These are phyloP conservation scores for Gila robusta DNA, from an alignment of 2,797 vertebrate genomes.

Conservation along the genomic window DNA sequence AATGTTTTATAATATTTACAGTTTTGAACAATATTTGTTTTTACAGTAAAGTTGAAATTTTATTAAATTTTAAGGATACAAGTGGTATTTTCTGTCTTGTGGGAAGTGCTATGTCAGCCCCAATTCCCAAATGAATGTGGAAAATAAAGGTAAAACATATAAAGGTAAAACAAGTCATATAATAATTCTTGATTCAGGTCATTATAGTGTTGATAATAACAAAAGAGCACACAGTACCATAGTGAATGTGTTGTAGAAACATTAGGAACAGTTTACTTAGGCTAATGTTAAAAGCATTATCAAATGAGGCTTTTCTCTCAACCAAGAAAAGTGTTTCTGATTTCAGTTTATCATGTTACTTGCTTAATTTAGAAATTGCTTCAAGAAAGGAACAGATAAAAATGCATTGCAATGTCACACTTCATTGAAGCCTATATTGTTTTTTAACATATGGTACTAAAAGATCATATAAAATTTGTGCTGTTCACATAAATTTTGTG, in stretches of 20 bases:
- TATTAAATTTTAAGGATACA: too few species aligned
- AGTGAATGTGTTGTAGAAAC: not conserved
- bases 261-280: not conserved
- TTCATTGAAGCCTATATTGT: not conserved
- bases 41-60: too few species aligned
- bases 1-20: not conserved
- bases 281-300: not conserved
- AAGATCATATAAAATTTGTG: not conserved
- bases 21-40: not conserved
- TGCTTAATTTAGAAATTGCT: conserved; percentile 5
- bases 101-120: not conserved
- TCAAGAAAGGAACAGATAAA: not conserved
- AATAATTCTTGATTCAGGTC: not conserved
- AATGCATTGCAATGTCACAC: not conserved
- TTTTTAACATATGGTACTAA: too few species aligned
- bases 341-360: not conserved
- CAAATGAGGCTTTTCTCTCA: not conserved
- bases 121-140: not conserved
- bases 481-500: not conserved
- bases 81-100: not conserved
- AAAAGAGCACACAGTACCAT: not conserved
- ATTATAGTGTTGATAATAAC: not conserved
- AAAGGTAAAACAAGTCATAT: not conserved
- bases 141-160: not conserved
- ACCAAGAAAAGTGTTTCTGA: not conserved